Base-by-base conservation (phyloP, 2,113 vertebrate genomes). In the Megalops atlanticus region DNA sequence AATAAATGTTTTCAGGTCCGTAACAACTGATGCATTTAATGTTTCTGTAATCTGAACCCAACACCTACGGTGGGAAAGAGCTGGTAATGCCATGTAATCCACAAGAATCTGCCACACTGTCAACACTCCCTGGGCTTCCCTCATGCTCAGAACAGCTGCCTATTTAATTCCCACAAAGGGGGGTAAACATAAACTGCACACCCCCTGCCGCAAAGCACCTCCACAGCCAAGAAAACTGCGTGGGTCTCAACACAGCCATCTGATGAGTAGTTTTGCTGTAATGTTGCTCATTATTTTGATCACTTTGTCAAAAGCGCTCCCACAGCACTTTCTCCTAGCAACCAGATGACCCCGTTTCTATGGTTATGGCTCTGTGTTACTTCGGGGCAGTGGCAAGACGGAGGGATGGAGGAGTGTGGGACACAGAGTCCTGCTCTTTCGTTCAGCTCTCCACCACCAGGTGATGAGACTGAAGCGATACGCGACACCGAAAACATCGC, bases 251-350 rank as follows among this genome's bases (percentile, higher is more conserved):
- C 24, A 8, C 58, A 64, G 58, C 18, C 24, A 64, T 64, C n/a
- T 64, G 58, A 64, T 64, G n/a, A 64, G 27, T 31, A 64, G 8
- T 64, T 64, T 64, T 24, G n/a, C 24, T 54, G 49, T 54, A 54
- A 54, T 54, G 49, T 54, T 54, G 49, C 49, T 54, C 49, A 54
- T 54, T 54, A 54, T 54, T 54, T 54, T 54, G 16, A 54, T 54
- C 49, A 54, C 49, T 54, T 54, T 54, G 2, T 54, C 18, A 54
- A 54, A 24, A 21, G 49, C 0, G 49, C 18, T 54, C 49, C 49
- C 49, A 54, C 49, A 21, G 6, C 49, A 54, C 18, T 54, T 54
- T 54, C 49, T 54, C 49, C 49, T 54, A 54, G 49, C 49, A 54
- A 54, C 49, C 18, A 54, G 49, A 24, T 4, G 49, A 54, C 49